Base-by-base conservation (phyloP, 2,113 vertebrate genomes). In the Halcyon senegalensis region DNA sequence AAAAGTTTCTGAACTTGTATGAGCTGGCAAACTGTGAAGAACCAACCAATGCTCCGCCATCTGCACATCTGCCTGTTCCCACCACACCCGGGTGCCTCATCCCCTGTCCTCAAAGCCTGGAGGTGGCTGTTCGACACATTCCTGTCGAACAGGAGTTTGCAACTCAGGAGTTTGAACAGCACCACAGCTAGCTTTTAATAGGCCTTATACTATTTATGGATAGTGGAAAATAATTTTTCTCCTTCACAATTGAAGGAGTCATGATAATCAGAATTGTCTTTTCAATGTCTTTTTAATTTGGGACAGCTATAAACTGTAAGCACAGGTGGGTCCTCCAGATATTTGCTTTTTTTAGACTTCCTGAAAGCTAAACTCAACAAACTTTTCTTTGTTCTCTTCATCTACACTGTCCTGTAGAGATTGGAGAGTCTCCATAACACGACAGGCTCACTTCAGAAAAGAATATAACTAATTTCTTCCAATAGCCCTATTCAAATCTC, bases 1-100 rank as follows among this genome's bases (percentile, higher is more conserved):
- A 93, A 48, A 97, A 82, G 53, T 77, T 96, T 96, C 94, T 96
- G 93, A 73, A 95, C 68, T 58, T 89, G 89, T 93, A 91, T 80
- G 89, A 96, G 93, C 87, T 95, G 95, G 74, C 84, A 95, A 97
- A 94, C 85, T 85, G 80, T 63, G 67, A 92, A 87, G 50, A 60
- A 58, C 56, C 75, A 60, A 79, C 91, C 4, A 4, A 81, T 25
- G 28, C 72, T 89, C 30, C 74, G 90, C 19, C 76, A 76, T 24
- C 78, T 92, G 79, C 73, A 83, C 51, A 79, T 39, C 77, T 95
- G 80, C 84, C 89, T 91, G 50, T 75, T 95, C 35, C 35, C 1
- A 1, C 16, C 0, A 1, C 96, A 95, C 31, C 44, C 55, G 60
- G 62, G 44, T 72, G 66, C 81, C 88, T 87, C 87, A 21, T 88